Base-by-base conservation (phyloP, 2,113 vertebrate species). In the Chunga burmeisteri region DNA sequence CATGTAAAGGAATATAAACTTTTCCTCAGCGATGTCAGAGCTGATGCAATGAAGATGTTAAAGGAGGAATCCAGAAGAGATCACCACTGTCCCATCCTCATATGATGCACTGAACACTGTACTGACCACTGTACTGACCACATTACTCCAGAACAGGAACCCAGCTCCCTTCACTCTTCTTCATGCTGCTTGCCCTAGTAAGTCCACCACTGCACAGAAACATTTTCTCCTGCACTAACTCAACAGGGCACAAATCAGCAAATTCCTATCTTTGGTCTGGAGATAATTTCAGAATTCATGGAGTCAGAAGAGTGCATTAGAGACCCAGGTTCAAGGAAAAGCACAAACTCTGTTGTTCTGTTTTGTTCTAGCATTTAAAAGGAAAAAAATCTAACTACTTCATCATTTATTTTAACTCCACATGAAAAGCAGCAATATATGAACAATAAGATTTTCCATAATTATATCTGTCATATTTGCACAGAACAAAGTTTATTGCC, bases 401-500 rank as follows among this genome's bases (percentile, higher is more conserved):
- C 75, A 94, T 94, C 55, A 83, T 7, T 89, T 72, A 82, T 84
- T 90, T 95, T 95, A 92, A 89, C 25, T 93, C 7, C 46, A 92
- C 53, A 87, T 94, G 65, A 97, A 96, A 97, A 77, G 13, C 23
- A 95, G 66, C 36, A 88, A 93, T 88, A 93, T 36, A 83, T 38
- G 73, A 96, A 95, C 93, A 95, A 94, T 94, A 87, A 92, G 46
- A 93, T 95, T 96, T 95, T 94, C 88, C 61, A 85, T 96, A 97
- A 95, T 97, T 97, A 97, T 78, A 92, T 78, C 83, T 97, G 65
- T 86, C 92, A 78, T 89, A 93, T 95, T 97, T 88, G 85, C 85
- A 67, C 34, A 95, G 92, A 96, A 92, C 46, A 98, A 87, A 97
- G 97, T 96, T 73, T 98, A 97, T 96, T 97, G 94, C 98, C 95